Conservation (phyloP, 1,140 invertebrate genomes). For the Hormaphis cornu region DNA sequence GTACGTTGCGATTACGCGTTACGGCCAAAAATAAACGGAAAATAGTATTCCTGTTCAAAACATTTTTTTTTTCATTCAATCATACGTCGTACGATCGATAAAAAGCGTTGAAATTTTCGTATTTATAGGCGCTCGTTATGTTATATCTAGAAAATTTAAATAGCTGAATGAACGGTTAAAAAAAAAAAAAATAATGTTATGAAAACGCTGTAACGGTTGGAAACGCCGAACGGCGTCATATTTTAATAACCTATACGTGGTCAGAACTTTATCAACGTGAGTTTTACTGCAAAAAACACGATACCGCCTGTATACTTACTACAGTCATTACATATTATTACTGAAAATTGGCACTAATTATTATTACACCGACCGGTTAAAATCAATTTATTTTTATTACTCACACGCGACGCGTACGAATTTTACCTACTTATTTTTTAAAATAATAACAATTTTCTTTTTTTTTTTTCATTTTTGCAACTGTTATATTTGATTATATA, state of each 20-base stretch:
- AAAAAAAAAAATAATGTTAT: background rate
- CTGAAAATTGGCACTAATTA: background rate
- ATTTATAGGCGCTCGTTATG: too few relatives aligned
- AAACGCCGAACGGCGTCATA: background rate
- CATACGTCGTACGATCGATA: too few relatives aligned
- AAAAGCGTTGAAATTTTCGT: too few relatives aligned
- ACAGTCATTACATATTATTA: conserved; percentile 4
- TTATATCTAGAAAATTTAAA: background rate
- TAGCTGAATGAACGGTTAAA: too few relatives aligned
- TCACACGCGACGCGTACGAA: background rate
- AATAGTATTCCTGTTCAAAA: too few relatives aligned
- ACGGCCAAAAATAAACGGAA: too few relatives aligned
- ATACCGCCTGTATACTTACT: too few relatives aligned
- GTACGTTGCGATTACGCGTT: too few relatives aligned
- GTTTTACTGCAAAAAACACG: background rate
- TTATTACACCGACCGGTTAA: background rate
- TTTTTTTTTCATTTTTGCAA: too few relatives aligned
- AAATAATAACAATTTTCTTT: background rate
- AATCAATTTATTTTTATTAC: conserved; percentile 11
- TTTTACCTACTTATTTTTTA: background rate
- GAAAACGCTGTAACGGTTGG: background rate
- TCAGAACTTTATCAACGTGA: background rate
- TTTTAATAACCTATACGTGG: too few relatives aligned
- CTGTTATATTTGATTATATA: too few relatives aligned
- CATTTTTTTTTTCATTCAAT: too few relatives aligned